A percentile compares a stretch with the other conserved stretches of the same genome.
Evolutionary conservation across 1,140 invertebrate species (phyloP).

Genomic region (Cyclargus thomasi): DNA sequence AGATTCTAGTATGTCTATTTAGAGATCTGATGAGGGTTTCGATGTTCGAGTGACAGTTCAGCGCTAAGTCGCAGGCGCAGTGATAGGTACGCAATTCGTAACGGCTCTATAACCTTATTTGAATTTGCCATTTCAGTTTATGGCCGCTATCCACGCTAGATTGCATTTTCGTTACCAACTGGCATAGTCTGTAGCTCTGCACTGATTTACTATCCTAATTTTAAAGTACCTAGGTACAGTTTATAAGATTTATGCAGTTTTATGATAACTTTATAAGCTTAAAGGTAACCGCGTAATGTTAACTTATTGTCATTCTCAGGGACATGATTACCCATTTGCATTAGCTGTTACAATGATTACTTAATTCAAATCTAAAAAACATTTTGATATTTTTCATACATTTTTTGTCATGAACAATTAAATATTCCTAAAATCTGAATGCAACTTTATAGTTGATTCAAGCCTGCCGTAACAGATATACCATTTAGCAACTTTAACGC

Average conservation of each 20-base stretch:
- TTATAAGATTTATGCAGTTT: neutral
- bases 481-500: too few species aligned
- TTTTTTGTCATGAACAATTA: too few species aligned
- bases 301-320: too few species aligned
- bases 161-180: conserved; percentile 27
- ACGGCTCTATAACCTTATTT: conserved; percentile 49
- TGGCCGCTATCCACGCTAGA: conserved; percentile 38
- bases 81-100: conserved; percentile 36
- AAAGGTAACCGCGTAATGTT: too few species aligned
- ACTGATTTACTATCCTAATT: conserved; percentile 24
- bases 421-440: too few species aligned
- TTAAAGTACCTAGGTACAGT: neutral
- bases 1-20: conserved; percentile 16
- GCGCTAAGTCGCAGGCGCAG: conserved; percentile 22
- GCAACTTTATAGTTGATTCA: too few species aligned
- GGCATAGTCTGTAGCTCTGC: conserved; percentile 9
- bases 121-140: conserved; percentile 49
- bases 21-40: neutral
- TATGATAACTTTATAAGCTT: too few species aligned
- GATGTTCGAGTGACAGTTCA: neutral
- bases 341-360: too few species aligned
- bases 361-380: too few species aligned
- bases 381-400: too few species aligned
- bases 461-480: too few species aligned
- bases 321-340: too few species aligned